A percentile compares a stretch with the other conserved stretches of the same genome.
Evolutionary conservation across 2,888 invertebrate species (phyloP).

Genomic region (Spisula subtruncata): DNA sequence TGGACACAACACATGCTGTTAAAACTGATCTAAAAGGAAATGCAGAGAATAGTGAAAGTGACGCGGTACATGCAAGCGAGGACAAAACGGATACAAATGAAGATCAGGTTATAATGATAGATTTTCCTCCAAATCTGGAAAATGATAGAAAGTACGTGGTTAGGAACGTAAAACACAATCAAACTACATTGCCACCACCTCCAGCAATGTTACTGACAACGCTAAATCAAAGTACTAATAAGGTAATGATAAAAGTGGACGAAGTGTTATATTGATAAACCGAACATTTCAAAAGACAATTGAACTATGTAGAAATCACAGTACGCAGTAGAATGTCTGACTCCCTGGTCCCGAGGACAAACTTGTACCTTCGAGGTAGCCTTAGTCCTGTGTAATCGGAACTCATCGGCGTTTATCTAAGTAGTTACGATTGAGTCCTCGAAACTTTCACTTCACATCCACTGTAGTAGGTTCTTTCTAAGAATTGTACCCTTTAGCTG

Average conservation of each 20-base stretch:
- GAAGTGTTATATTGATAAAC: slow-evolving; percentile 32
- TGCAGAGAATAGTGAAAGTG: background rate
- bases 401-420: too few species aligned
- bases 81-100: slow-evolving; percentile 38
- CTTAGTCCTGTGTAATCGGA: too few species aligned
- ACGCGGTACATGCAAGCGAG: background rate
- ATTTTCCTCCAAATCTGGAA: slow-evolving; percentile 62
- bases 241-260: background rate
- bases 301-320: too few species aligned
- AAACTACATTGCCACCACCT: background rate
- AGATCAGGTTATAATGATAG: slow-evolving; percentile 61
- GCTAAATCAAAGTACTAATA: background rate
- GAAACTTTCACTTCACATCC: too few species aligned
- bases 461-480: too few species aligned
- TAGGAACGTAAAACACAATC: background rate
- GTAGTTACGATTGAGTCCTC: too few species aligned
- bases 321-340: too few species aligned
- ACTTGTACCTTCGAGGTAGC: too few species aligned
- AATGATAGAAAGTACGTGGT: slow-evolving; percentile 25
- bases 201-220: background rate
- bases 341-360: too few species aligned
- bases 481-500: too few species aligned
- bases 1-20: background rate
- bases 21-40: background rate
- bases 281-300: background rate